phyloP scores from a whole-genome alignment of 1,140 invertebrate species.

The Scaptomyza graminum region DNA sequence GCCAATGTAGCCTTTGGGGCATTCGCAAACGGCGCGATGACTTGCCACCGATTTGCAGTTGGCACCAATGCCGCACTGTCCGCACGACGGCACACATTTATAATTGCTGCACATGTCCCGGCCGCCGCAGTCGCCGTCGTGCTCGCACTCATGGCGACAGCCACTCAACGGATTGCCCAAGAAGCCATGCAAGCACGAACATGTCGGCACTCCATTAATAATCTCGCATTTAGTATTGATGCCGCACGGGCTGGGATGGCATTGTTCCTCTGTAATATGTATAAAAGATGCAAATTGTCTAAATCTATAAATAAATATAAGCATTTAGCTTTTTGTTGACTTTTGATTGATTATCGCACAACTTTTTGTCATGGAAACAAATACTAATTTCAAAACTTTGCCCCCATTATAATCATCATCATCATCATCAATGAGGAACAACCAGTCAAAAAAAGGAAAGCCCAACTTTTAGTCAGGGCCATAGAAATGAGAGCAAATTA shows the following conservation, averaged over 20 bases:
- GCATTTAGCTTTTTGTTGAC: conserved; percentile 29
- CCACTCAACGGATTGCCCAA: conserved; percentile 89
- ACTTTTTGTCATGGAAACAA: conserved; percentile 58
- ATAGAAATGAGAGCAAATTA: conserved; percentile 57
- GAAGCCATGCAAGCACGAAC: conserved; percentile 89
- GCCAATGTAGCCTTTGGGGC: conserved; percentile 91
- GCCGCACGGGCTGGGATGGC: conserved; percentile 92
- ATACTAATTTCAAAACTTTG: conserved; percentile 47
- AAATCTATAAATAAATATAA: conserved; percentile 53
- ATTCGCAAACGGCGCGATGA: conserved; percentile 92
- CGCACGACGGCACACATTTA: conserved; percentile 91
- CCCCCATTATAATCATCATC: conserved; percentile 35
- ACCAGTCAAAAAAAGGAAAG: not conserved
- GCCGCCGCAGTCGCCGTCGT: conserved; percentile 89
- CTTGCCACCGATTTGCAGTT: conserved; percentile 90
- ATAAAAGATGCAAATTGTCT: conserved; percentile 11
- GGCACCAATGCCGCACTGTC: conserved; percentile 91
- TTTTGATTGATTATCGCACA: conserved; percentile 46
- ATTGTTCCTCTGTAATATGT: conserved; percentile 87
- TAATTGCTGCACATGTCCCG: conserved; percentile 90
- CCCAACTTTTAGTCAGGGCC: conserved; percentile 17
- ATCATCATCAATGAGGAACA: conserved; percentile 16
- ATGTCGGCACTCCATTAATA: conserved; percentile 89
- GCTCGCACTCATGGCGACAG: conserved; percentile 89
- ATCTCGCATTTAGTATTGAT: conserved; percentile 91